Base-by-base conservation (phyloP, 2,888 invertebrate genomes). In the Uropetala carovei region DNA sequence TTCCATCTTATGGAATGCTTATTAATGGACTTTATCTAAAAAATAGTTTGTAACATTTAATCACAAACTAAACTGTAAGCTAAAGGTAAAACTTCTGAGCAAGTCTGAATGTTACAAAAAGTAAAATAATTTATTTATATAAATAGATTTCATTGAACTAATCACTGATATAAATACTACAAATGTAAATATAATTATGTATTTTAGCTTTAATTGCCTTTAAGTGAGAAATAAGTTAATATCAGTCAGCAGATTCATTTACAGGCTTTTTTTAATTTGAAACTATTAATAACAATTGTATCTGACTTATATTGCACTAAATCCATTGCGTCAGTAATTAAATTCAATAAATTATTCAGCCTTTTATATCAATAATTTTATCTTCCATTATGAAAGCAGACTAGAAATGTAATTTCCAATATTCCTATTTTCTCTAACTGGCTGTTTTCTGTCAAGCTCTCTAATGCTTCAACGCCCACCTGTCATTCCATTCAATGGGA, bases 241-340 rank as follows among this genome's bases (percentile, higher is more conserved):
- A 64, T 89, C 89, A 89, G 89, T 68, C 89, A 68, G 89, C 64
- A 56, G 89, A 89, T 64, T 89, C 60, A 89, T 89, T 89, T 89
- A 89, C 89, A 89, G 64, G 89, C 89, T 89, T 89, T 64, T 43
- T 89, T 89, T 43, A 60, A 89, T 68, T 60, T 89, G 89, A 89
- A 89, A 89, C 89, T 89, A 68, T 89, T 64, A 89, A 43, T 89
- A 89, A 89, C 89, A 89, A 89, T 60, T 57, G 60, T 89, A 89
- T 89, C 64, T 89, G 75, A 75, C 22, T 75, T n/a, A 68, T 89
- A 89, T 89, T 89, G 89, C 89, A 89, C 89, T 89, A 89, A 89
- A 89, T 89, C 89, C 89, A 64, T 92, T 81, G 82, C 64, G 83
- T 92, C 83, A 92, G 82, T 75, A 92, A 92, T 92, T 92, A 83